Base-by-base conservation (phyloP, 2,888 invertebrate species). In the Calephelis perditalis region DNA sequence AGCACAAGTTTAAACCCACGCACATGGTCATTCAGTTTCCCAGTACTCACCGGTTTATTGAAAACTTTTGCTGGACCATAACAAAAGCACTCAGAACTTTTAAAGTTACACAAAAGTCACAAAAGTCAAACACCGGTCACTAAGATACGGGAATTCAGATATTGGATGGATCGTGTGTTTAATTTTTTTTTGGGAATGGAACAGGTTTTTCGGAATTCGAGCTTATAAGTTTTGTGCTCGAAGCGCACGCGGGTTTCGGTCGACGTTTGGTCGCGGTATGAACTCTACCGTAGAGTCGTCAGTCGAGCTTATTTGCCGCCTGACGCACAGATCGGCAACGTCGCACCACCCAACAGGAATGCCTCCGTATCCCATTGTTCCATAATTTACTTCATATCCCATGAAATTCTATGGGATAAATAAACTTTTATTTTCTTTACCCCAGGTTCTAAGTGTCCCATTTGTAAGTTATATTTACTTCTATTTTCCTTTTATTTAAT, bases 11-110 rank as follows among this genome's bases (percentile, higher is more conserved):
- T 5, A 9, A 49, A 4, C 49, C 49, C 49, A 49, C 49, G 49
- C 49, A 49, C 8, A 26, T 49, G 26, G 5, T 9, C 49, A 15
- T 15, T 15, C 49, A 49, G 49, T 49, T 49, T 49, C 26, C 49
- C 49, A 49, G 49, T 49, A 49, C 88, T 86, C 87, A 87, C 87
- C 87, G 84, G 86, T 88, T 88, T 84, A 86, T 73, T 73, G 77
- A 78, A 80, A 77, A 81, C 79, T 81, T 26, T 79, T 75, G 81
- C 76, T 77, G 82, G 79, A 81, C 78, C 83, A 84, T 86, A 74
- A 79, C 78, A 72, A 69, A 72, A 81, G 77, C 75, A 72, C 72
- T 77, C 73, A 74, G 77, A 80, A 83, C 79, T 83, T 84, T 81
- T 84, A 26, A 26, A 26, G 26, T 26, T 26, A 26, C 26, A 26